phyloP scores from a whole-genome alignment of 2,113 vertebrate genomes.

The Serilophus lunatus region DNA sequence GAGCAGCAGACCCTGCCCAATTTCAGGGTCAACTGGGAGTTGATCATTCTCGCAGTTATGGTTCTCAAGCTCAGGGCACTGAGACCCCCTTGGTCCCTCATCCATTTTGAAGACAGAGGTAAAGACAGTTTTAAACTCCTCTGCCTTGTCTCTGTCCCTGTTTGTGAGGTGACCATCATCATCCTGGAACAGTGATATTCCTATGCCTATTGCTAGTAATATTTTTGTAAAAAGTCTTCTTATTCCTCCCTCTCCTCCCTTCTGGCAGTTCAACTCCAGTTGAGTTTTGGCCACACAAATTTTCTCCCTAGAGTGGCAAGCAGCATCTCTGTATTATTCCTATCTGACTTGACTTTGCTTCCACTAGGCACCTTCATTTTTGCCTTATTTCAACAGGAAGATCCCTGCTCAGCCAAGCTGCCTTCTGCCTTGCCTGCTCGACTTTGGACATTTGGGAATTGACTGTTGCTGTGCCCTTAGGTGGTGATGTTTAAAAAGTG shows the following conservation, averaged over 20 bases:
- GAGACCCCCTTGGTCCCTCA: background rate
- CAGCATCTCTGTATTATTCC: background rate
- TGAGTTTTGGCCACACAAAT: background rate
- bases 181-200: background rate
- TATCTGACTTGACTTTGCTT: background rate
- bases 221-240: background rate
- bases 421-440: background rate
- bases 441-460: background rate
- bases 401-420: background rate
- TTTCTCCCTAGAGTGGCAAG: background rate
- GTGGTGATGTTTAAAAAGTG: background rate
- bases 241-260: background rate
- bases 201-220: background rate
- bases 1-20: background rate
- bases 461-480: background rate
- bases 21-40: background rate
- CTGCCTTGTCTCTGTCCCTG: background rate
- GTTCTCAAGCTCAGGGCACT: background rate
- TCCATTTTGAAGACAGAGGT: background rate
- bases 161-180: background rate
- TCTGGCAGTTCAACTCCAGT: background rate
- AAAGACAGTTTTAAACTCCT: background rate
- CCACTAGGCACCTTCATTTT: background rate
- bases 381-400: background rate
- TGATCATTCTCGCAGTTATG: no score